Evolutionary conservation across 2,888 invertebrate species (phyloP).

Genomic region (Pilophorus perplexus): DNA sequence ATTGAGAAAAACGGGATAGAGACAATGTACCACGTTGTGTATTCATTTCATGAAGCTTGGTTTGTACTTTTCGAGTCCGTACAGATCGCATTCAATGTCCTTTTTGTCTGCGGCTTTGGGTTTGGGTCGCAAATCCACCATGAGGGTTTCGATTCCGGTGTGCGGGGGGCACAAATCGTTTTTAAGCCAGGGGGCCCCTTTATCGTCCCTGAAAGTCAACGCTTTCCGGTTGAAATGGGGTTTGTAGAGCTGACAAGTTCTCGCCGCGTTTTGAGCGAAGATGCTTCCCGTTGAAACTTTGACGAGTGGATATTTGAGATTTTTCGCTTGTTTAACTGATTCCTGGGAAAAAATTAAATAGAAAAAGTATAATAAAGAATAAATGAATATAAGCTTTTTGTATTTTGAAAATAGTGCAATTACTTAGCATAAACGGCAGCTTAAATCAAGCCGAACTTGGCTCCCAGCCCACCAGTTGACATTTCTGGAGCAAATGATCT

Average conservation of each 20-base stretch:
- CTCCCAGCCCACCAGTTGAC: no score
- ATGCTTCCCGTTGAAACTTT: constrained; percentile 6
- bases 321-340: not conserved
- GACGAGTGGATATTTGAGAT: constrained; percentile 7
- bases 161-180: constrained; percentile 34
- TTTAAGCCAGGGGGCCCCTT: constrained; percentile 35
- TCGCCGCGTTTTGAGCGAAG: constrained; percentile 25
- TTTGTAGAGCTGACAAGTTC: constrained; percentile 1
- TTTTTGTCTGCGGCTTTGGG: constrained; percentile 21
- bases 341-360: constrained; percentile 20
- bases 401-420: no score
- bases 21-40: no score
- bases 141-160: constrained; percentile 7
- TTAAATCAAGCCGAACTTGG: no score
- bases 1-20: not conserved
- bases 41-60: constrained; percentile 7
- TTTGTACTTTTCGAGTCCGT: constrained; percentile 41
- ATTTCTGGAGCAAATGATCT: no score
- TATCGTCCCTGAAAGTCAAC: constrained; percentile 22
- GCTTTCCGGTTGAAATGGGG: constrained; percentile 5
- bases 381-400: no score
- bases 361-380: no score
- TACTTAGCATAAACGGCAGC: no score
- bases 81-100: constrained; percentile 31
- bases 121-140: constrained; percentile 23